Base-by-base conservation (phyloP, 1,140 invertebrate species). In the Magallana gigas region DNA sequence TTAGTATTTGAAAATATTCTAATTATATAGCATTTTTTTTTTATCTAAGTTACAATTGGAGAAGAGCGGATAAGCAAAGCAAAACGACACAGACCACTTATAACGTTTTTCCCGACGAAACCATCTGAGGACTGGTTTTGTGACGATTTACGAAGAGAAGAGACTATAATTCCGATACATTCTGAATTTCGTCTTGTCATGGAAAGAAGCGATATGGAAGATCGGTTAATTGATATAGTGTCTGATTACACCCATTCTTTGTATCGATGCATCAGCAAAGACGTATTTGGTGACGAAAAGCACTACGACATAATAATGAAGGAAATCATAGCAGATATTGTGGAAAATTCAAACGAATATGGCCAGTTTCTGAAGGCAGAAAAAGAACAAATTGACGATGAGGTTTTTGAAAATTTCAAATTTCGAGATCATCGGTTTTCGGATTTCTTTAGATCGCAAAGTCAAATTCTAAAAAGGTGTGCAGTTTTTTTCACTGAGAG, bases 181-280 rank as follows among this genome's bases (percentile, higher is more conserved):
- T 84, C 83, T 60, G 83, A 84, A 60, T 1, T 62, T 18, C 57
- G 36, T 14, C n/a, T 48, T 76, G 48, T 85, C 23, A 71, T 56
- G 14, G 62, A 84, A 48, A 56, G 86, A 36, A 14, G 14, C 6
- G 86, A 84, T 64, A 84, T 87, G 86, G 2, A 59, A 16, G 56
- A 48, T 16, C 59, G 86, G 0, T 57, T 71, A 18, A 57, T 87
- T 58, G 86, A 87, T 18, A 14, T n/a, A 23, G 23, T 80, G 14
- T 29, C 11, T 57, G 57, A 84, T 58, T 80, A 84, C 59, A 71
- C 82, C 7, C 56, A 87, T 84, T 84, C 86, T 56, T 83, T 87
- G n/a, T 87, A 87, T 84, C 71, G 86, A 1, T 87, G 86, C 16
- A 57, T 87, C 60, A 87, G 86, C 62, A 87, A 87, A 36, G 86